These are phyloP conservation scores for Galleria mellonella DNA, from an alignment of 1,140 invertebrate species.

Conservation along the genomic window DNA sequence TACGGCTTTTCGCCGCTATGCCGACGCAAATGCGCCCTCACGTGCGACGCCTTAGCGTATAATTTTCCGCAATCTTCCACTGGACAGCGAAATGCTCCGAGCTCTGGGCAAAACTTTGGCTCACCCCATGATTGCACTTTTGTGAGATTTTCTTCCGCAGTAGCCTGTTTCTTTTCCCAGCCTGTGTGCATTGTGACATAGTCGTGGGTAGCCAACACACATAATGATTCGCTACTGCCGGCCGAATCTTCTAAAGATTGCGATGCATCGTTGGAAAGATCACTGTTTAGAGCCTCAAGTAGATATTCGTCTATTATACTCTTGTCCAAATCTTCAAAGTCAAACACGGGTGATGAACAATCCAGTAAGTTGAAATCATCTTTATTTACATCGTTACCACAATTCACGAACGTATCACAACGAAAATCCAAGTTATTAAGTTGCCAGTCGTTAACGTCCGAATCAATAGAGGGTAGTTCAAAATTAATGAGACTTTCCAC, in stretches of 20 bases:
- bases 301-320: constrained; percentile 54
- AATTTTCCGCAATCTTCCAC: constrained; percentile 79
- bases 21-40: constrained; percentile 93
- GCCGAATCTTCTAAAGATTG: constrained; percentile 25
- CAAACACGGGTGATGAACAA: constrained; percentile 34
- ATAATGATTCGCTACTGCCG: constrained; percentile 28
- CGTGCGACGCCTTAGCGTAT: constrained; percentile 95
- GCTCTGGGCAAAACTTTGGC: constrained; percentile 45
- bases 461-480: constrained; percentile 39
- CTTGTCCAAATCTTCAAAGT: constrained; percentile 54
- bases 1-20: constrained; percentile 98
- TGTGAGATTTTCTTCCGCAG: constrained; percentile 9
- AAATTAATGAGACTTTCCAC: constrained; percentile 64
- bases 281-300: constrained; percentile 43
- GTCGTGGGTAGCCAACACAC: constrained; percentile 25
- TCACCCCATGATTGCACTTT: constrained; percentile 47
- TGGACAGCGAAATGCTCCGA: constrained; percentile 76
- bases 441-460: constrained; percentile 39
- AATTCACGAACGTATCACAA: constrained; percentile 52
- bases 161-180: constrained; percentile 12
- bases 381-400: constrained; percentile 36
- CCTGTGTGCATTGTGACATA: constrained; percentile 11
- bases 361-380: constrained; percentile 33
- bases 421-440: constrained; percentile 49
- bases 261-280: constrained; percentile 36